Percentiles rank a stretch among this genome's conserved stretches.
These are phyloP conservation scores for Ariolimax columbianus DNA, from an alignment of 2,888 invertebrate genomes.

Conservation along the genomic window DNA sequence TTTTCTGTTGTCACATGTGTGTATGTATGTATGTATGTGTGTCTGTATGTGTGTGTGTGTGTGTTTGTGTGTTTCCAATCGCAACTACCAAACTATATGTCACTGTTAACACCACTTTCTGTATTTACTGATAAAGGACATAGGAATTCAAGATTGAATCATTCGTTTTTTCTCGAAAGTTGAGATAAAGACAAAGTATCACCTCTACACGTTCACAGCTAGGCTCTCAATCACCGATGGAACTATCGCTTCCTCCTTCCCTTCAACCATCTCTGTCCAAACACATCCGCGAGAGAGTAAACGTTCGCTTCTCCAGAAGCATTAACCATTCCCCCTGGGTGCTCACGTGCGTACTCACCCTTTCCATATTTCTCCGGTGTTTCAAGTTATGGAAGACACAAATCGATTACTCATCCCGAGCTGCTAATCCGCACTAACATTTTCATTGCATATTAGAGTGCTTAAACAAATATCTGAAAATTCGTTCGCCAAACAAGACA, in stretches of 20 bases:
- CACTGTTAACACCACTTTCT: too few species aligned
- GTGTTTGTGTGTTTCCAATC: too few species aligned
- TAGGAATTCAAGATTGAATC: too few species aligned
- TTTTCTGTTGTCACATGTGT: too few species aligned
- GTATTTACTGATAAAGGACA: too few species aligned
- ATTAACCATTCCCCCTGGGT: slow-evolving; percentile 5
- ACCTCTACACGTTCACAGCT: background rate
- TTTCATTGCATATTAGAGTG: slow-evolving; percentile 42
- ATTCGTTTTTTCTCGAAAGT: too few species aligned
- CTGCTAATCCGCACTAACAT: slow-evolving; percentile 42
- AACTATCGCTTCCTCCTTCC: background rate
- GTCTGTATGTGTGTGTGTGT: too few species aligned
- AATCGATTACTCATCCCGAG: slow-evolving; percentile 36
- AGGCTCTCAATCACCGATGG: background rate
- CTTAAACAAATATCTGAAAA: slow-evolving; percentile 26
- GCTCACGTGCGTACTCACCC: background rate
- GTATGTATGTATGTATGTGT: too few species aligned
- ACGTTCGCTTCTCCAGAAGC: background rate
- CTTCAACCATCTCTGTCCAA: slow-evolving; percentile 5
- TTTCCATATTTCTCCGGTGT: slow-evolving; percentile 14
- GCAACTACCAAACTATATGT: too few species aligned
- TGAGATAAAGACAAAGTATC: too few species aligned
- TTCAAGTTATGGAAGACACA: background rate
- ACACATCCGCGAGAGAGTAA: slow-evolving; percentile 18
- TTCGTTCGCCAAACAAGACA: slow-evolving; percentile 39